Evolutionary conservation across 1,140 invertebrate genomes (phyloP).

Genomic region (Wiebesia pumilae): DNA sequence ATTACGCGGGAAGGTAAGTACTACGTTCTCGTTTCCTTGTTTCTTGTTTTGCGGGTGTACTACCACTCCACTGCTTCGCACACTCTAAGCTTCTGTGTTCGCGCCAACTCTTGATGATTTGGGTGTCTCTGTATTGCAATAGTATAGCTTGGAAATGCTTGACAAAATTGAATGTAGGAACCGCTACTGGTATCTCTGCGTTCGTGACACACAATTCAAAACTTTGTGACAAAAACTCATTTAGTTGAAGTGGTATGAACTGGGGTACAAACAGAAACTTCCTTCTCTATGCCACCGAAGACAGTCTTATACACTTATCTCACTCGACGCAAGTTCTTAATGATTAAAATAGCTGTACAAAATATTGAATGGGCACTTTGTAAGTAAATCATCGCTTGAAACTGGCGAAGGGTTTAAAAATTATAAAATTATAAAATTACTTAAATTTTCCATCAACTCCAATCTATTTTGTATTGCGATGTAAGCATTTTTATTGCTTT

Average conservation of each 20-base stretch:
- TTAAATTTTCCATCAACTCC: too few species aligned
- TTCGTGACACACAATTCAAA: slow-evolving; percentile 1
- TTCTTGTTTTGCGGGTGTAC: slow-evolving; percentile 45
- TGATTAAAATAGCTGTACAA: slow-evolving; percentile 38
- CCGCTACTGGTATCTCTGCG: slow-evolving; percentile 1
- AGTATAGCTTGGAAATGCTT: slow-evolving; percentile 33
- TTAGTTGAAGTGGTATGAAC: slow-evolving; percentile 9
- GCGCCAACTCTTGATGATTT: slow-evolving; percentile 49
- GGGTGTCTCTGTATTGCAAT: slow-evolving; percentile 4
- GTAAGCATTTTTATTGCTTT: too few species aligned
- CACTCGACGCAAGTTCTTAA: neutral
- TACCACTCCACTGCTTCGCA: slow-evolving; percentile 18
- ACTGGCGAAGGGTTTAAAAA: too few species aligned
- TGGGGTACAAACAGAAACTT: neutral
- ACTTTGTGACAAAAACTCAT: slow-evolving; percentile 46
- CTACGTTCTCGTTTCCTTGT: slow-evolving; percentile 56
- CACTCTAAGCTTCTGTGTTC: slow-evolving; percentile 53
- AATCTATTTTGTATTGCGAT: too few species aligned
- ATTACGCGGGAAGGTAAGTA: slow-evolving; percentile 61
- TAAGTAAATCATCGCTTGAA: neutral
- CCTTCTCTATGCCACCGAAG: neutral
- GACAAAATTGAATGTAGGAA: slow-evolving; percentile 40
- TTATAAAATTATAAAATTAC: too few species aligned
- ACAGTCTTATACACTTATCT: slow-evolving; percentile 22
- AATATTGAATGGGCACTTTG: slow-evolving; percentile 17